Conservation (phyloP, 2,888 invertebrate genomes). For the Nephrotoma guestfalica region DNA sequence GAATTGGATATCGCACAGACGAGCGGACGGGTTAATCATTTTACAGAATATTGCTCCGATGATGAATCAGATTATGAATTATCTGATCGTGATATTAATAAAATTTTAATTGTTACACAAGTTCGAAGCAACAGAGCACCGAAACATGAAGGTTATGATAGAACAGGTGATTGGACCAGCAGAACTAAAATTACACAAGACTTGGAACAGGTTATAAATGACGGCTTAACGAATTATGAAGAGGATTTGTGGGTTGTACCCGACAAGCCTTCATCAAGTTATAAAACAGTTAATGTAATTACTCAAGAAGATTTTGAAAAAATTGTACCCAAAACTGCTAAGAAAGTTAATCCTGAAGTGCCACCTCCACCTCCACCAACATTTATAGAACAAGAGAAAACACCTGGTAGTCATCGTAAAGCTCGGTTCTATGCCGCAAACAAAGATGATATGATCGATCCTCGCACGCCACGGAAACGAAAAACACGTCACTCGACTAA, state of each 20-base stretch:
- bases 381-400: conserved; percentile 19
- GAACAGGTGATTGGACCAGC: conserved; percentile 78
- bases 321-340: conserved; percentile 48
- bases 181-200: conserved; percentile 92
- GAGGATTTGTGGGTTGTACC: conserved; percentile 74
- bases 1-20: conserved; percentile 65
- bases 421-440: conserved; percentile 90
- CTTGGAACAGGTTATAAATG: conserved; percentile 87
- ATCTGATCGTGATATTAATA: conserved; percentile 83
- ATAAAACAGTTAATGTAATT: conserved; percentile 79
- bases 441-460: conserved; percentile 53
- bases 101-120: conserved; percentile 91
- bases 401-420: conserved; percentile 30
- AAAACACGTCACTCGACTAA: conserved; percentile 87
- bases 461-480: conserved; percentile 61
- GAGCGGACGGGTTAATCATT: conserved; percentile 68
- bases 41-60: conserved; percentile 58
- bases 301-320: conserved; percentile 80
- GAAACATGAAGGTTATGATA: conserved; percentile 81
- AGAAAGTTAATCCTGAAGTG: conserved; percentile 54
- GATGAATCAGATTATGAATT: conserved; percentile 78
- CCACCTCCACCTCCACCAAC: conserved; percentile 69
- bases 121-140: conserved; percentile 38
- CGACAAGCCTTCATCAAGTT: conserved; percentile 40
- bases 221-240: conserved; percentile 92